phyloP scores from a whole-genome alignment of 2,888 invertebrate species.

The Parnassius glacialis region DNA sequence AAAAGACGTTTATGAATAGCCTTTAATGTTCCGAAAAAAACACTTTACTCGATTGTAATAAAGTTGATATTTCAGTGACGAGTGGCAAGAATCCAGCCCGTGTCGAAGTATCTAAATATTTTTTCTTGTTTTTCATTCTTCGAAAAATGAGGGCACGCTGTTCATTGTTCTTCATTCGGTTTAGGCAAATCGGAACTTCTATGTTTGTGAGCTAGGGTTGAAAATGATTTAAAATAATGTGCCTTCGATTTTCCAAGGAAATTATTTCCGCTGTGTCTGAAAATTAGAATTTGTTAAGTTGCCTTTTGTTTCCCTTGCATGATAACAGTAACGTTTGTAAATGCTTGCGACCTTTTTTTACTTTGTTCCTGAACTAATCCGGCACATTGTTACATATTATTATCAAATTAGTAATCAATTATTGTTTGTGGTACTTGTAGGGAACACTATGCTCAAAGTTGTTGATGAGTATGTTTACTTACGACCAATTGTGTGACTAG shows the following conservation, averaged over 20 bases:
- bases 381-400: too few species aligned
- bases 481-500: too few species aligned
- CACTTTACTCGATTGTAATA: neutral
- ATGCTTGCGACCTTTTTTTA: constrained; percentile 5
- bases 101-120: constrained; percentile 28
- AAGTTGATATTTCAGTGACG: constrained; percentile 15
- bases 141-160: constrained; percentile 25
- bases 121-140: constrained; percentile 25
- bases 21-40: neutral
- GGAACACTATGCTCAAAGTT: too few species aligned
- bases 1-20: constrained; percentile 19
- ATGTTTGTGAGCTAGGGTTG: constrained; percentile 3
- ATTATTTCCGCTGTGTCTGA: constrained; percentile 28
- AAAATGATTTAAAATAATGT: constrained; percentile 2
- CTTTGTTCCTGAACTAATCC: too few species aligned
- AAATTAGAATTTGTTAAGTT: constrained; percentile 28
- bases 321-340: constrained; percentile 7
- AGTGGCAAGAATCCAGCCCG: constrained; percentile 18
- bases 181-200: constrained; percentile 17
- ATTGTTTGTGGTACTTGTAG: too few species aligned
- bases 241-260: constrained; percentile 25
- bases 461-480: too few species aligned
- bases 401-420: too few species aligned
- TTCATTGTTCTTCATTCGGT: constrained; percentile 23
- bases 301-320: constrained; percentile 24